Evolutionary conservation across 1,140 invertebrate genomes (phyloP).

Genomic region (Diabrotica virgifera): DNA sequence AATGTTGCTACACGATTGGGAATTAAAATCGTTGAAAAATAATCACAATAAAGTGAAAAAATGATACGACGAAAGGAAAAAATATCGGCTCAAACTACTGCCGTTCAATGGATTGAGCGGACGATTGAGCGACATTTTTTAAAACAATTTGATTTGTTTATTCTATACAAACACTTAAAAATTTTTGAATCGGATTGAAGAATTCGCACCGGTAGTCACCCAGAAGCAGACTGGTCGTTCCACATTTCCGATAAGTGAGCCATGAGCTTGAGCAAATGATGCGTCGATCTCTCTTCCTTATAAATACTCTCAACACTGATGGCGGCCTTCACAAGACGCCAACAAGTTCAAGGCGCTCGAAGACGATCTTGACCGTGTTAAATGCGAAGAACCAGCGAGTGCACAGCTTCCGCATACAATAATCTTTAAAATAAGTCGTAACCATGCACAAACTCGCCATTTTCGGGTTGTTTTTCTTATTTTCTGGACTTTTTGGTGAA

Average conservation of each 20-base stretch:
- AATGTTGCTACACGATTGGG: too few species aligned
- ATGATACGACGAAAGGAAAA: too few species aligned
- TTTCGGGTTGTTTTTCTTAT: constrained; percentile 5
- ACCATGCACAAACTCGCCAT: constrained; percentile 8
- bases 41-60: too few species aligned
- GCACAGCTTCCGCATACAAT: background rate
- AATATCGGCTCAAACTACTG: too few species aligned
- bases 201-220: background rate
- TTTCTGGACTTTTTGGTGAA: constrained; percentile 8
- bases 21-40: too few species aligned
- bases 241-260: constrained; percentile 19
- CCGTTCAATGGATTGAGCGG: too few species aligned
- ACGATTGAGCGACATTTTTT: too few species aligned
- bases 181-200: too few species aligned
- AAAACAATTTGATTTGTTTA: too few species aligned
- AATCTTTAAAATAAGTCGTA: too few species aligned
- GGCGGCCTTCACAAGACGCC: constrained; percentile 20
- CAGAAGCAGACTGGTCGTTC: constrained; percentile 15
- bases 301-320: constrained; percentile 19
- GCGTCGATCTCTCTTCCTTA: constrained; percentile 19
- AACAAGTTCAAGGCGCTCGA: constrained; percentile 17
- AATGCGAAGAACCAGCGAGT: background rate
- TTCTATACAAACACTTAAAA: too few species aligned
- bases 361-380: constrained; percentile 4
- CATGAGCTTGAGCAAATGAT: constrained; percentile 19